A percentile compares a stretch with the other conserved stretches of the same genome.
Conservation (phyloP, 2,888 invertebrate genomes). For the Ditylenchus weischeri region DNA sequence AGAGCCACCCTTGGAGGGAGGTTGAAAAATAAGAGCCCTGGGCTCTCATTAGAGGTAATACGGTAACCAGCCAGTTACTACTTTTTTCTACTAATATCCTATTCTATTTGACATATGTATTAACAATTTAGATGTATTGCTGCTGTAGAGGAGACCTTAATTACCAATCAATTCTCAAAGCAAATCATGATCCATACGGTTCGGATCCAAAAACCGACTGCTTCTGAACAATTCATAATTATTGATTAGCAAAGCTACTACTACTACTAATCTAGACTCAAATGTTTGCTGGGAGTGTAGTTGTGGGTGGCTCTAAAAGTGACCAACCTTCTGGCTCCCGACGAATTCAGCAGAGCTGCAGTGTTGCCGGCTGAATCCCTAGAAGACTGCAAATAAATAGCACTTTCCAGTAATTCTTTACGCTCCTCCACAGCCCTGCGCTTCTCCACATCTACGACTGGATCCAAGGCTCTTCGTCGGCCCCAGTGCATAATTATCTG, state of each 20-base stretch:
- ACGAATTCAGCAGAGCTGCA: neutral
- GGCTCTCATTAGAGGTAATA: too few species aligned
- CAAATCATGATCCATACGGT: slow-evolving; percentile 14
- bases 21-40: too few species aligned
- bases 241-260: too few species aligned
- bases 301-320: neutral
- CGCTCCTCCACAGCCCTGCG: slow-evolving; percentile 9
- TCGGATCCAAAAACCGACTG: slow-evolving; percentile 15
- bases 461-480: neutral
- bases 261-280: too few species aligned
- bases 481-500: slow-evolving; percentile 4
- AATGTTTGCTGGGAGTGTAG: too few species aligned
- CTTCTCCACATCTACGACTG: slow-evolving; percentile 2
- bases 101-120: too few species aligned
- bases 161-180: neutral
- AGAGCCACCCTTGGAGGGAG: too few species aligned
- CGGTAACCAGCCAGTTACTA: too few species aligned
- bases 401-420: slow-evolving; percentile 2
- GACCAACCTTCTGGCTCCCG: neutral
- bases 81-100: too few species aligned
- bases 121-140: too few species aligned
- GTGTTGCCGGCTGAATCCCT: neutral
- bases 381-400: slow-evolving; percentile 1
- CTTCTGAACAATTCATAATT: neutral
- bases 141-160: too few species aligned